Evolutionary conservation across 2,113 vertebrate genomes (phyloP), one percentile per base, ranked within the genome.

Genomic region (Ceratotherium simum): DNA sequence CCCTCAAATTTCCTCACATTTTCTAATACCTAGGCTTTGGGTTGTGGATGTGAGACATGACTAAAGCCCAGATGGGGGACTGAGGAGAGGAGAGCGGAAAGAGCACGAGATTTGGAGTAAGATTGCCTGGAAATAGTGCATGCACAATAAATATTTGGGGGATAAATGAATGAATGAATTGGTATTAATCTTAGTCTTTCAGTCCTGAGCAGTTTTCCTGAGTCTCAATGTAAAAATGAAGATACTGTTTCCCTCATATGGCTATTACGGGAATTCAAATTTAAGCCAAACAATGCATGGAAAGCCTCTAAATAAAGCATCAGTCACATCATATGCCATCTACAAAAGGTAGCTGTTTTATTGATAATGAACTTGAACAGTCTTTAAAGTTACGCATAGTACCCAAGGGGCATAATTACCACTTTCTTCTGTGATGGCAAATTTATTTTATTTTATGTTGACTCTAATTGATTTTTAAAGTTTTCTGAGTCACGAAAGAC

Each of bases 381-480:
- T 76, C 23, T 48, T 42, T 60, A 76, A 73, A 60, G 60, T 87
- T 75, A 67, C 16, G 3, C 11, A 27, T n/a, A 33, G 27, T 67
- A 72, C 21, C 4, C 18, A 48, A n/a, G 64, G 13, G 79, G 16
- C 27, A 31, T 70, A n/a, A 79, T 84, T 96, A 76, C 23, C 79
- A 62, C 21, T 58, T 96, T 39, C 27, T 70, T 69, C 42, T 70
- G 46, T 84, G 42, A 78, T 25, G 23, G 46, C 27, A 76, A 69
- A 51, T 27, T 92, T 4, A 60, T 90, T 83, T 76, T 84, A 90
- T 58, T 69, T 78, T 94, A 84, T 56, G 8, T 56, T 94, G 69
- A 42, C 8, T 75, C 27, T 70, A 36, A 78, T 54, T 76, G 27
- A 85, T 46, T 79, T 54, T 79, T 79, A 72, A 85, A 64, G 46